Conservation (phyloP, 1,140 invertebrate genomes). For the Caerostris extrusa region DNA sequence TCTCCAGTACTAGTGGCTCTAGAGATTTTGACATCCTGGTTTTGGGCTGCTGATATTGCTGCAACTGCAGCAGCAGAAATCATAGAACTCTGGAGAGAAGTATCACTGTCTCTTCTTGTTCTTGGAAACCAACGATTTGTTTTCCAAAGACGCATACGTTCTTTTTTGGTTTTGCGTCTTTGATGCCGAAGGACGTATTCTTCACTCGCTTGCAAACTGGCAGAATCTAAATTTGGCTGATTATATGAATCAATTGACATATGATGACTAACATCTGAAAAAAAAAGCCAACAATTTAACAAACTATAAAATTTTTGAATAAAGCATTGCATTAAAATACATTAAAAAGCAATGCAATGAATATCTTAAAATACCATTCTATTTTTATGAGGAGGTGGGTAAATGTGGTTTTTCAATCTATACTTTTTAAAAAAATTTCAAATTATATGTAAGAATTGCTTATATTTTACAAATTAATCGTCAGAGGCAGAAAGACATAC, state of each 20-base stretch:
- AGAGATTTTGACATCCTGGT: slow-evolving; percentile 53
- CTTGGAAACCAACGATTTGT: slow-evolving; percentile 80
- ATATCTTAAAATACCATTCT: no score
- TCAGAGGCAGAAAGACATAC: no score
- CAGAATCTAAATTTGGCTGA: slow-evolving; percentile 89
- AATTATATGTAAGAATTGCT: no score
- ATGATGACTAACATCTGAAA: slow-evolving; percentile 74
- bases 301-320: no score
- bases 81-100: slow-evolving; percentile 87
- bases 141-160: slow-evolving; percentile 81
- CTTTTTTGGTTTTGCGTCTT: slow-evolving; percentile 90
- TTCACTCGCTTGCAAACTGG: slow-evolving; percentile 85
- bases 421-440: no score
- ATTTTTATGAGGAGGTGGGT: no score
- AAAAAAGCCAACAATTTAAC: neutral
- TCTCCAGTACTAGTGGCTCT: slow-evolving; percentile 78
- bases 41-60: slow-evolving; percentile 19
- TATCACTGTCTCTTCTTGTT: slow-evolving; percentile 85
- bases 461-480: no score
- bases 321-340: no score
- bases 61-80: slow-evolving; percentile 27
- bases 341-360: no score
- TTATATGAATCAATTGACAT: slow-evolving; percentile 73
- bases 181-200: slow-evolving; percentile 82
- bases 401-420: no score